Base-by-base conservation (phyloP, 2,797 vertebrate genomes). In the Meda fulgida region DNA sequence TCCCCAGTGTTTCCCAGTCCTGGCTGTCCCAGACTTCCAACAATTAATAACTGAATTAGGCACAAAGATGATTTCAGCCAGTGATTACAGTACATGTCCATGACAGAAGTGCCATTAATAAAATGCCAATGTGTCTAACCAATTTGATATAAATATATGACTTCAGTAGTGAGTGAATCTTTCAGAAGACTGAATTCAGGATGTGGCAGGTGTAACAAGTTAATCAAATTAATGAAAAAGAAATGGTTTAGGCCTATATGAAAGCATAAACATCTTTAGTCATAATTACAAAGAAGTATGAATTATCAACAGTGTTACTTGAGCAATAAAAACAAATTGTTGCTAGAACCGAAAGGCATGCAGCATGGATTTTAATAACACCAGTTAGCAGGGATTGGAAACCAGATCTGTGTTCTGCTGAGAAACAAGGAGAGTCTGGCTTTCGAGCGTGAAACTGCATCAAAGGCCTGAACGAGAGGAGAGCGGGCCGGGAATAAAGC, bases 171-270 rank as follows among this genome's bases (percentile, higher is more conserved):
- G 89, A 91, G 92, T 89, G 88, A 92, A 91, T 88, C 86, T 53
- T 85, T 91, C 92, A 92, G 93, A 93, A 91, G 89, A 93, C 94
- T 95, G 94, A 95, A 95, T 94, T 94, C 94, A 92, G 92, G 92
- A 92, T 91, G 90, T 88, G 91, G 93, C 92, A 93, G 92, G 93
- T 93, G 94, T 93, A 55, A 58, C 55, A 58, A 10, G 55, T 58
- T n/a, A 4, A n/a, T 4, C 10, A 58, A 65, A 63, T 63, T 3
- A 29, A 63, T 63, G 7, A 14, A 13, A 31, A 65, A 31, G 1
- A 7, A 16, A 65, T 1, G 16, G 3, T 31, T 53, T 55, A 63
- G 58, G 77, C n/a, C 29, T 36, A 21, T 29, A 67, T 81, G 58
- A 73, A 78, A 7, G 43, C 60, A 71, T 40, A 55, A 65, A 72